Conservation (phyloP, 2,888 invertebrate species). For the Ypsolopha sequella region DNA sequence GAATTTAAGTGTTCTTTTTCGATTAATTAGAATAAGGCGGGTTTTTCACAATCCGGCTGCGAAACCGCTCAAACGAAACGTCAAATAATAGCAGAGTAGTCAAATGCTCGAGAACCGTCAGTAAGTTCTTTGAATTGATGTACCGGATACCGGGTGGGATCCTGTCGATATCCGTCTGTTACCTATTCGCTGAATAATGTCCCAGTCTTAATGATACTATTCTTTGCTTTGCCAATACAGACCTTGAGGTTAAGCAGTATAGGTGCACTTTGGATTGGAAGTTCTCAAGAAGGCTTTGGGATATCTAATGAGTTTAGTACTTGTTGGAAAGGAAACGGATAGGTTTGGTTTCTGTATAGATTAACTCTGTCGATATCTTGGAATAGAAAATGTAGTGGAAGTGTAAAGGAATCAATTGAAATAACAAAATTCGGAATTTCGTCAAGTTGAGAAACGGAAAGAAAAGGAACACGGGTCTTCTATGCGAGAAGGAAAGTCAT, state of each 20-base stretch:
- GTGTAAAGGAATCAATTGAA: too few relatives aligned
- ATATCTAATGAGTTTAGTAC: conserved; percentile 1
- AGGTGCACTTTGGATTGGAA: not conserved
- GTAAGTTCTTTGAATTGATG: conserved; percentile 31
- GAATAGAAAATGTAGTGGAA: too few relatives aligned
- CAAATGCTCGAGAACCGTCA: not conserved
- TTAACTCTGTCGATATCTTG: too few relatives aligned
- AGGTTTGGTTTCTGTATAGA: not conserved
- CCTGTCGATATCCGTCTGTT: conserved; percentile 38
- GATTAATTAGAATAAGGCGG: too few relatives aligned
- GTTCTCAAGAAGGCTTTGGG: not conserved
- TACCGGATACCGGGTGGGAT: conserved; percentile 38
- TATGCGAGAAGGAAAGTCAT: too few relatives aligned
- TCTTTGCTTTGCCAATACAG: not conserved
- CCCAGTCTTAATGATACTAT: conserved; percentile 36
- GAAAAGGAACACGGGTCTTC: too few relatives aligned
- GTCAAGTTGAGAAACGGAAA: too few relatives aligned
- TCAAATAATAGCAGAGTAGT: too few relatives aligned
- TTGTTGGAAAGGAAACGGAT: not conserved
- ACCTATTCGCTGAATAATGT: conserved; percentile 33
- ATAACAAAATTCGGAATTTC: too few relatives aligned
- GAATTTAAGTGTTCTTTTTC: too few relatives aligned
- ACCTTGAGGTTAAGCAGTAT: not conserved
- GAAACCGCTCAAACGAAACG: too few relatives aligned
- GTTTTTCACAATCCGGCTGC: too few relatives aligned